phyloP scores from a whole-genome alignment of 2,113 vertebrate genomes.

The Gobius niger region DNA sequence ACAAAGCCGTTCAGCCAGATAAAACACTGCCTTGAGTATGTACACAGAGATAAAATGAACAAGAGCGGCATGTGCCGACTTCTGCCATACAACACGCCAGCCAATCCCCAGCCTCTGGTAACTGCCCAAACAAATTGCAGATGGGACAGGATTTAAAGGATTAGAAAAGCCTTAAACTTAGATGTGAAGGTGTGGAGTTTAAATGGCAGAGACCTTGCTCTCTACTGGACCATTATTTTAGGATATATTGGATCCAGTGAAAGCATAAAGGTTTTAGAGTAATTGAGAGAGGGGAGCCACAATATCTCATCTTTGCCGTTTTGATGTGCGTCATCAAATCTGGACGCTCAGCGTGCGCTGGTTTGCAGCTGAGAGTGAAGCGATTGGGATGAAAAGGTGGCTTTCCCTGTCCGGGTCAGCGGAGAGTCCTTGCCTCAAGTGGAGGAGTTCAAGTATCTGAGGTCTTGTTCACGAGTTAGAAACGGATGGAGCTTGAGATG shows the following conservation, averaged over 20 bases:
- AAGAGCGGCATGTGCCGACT: constrained; percentile 67
- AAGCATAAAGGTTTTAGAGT: too few relatives aligned
- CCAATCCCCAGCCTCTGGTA: constrained; percentile 67
- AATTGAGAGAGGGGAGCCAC: too few relatives aligned
- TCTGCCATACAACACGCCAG: constrained; percentile 62
- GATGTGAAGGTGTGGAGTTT: constrained; percentile 45
- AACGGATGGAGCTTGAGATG: too few relatives aligned
- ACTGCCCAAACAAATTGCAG: constrained; percentile 64
- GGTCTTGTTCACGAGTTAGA: too few relatives aligned
- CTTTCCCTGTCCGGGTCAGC: too few relatives aligned
- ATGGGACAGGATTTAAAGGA: constrained; percentile 66
- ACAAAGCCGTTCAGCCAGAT: constrained; percentile 79
- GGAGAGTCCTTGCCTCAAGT: too few relatives aligned
- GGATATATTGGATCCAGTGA: neutral
- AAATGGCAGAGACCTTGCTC: constrained; percentile 40
- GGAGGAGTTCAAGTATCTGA: too few relatives aligned
- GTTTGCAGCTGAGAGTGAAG: too few relatives aligned
- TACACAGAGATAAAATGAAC: constrained; percentile 77
- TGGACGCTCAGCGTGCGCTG: too few relatives aligned
- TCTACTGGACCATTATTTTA: constrained; percentile 30
- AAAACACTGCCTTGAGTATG: constrained; percentile 79
- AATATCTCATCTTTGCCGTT: too few relatives aligned
- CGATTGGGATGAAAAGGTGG: too few relatives aligned
- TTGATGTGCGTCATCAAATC: too few relatives aligned
- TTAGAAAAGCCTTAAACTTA: constrained; percentile 67